These are phyloP conservation scores for Vidua chalybeata DNA, from an alignment of 2,113 vertebrate species.

Conservation along the genomic window DNA sequence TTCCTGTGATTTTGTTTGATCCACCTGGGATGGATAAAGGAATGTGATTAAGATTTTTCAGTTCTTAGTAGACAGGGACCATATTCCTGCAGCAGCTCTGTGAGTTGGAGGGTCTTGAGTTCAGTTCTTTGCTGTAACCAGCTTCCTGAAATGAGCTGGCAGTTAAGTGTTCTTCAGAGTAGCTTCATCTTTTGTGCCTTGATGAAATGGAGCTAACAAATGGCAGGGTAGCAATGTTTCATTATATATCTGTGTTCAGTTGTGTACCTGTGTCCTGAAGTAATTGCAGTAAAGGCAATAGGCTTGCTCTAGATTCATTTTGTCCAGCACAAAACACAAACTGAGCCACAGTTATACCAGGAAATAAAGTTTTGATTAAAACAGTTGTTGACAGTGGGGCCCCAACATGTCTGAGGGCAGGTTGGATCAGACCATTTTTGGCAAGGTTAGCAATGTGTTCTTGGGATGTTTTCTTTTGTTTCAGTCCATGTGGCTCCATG, in stretches of 20 bases:
- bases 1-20: neutral
- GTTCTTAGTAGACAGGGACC: neutral
- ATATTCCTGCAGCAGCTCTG: neutral
- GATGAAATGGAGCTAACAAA: neutral
- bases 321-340: neutral
- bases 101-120: neutral
- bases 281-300: neutral
- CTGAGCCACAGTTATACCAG: neutral
- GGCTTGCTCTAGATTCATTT: neutral
- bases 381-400: neutral
- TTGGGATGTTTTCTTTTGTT: conserved; percentile 53
- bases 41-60: neutral
- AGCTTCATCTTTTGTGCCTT: neutral
- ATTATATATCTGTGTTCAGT: neutral
- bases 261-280: neutral
- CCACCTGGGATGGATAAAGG: neutral
- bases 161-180: neutral
- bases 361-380: conserved; percentile 47
- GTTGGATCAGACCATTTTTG: conserved; percentile 43
- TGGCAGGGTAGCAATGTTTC: neutral
- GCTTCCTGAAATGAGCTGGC: neutral
- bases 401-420: neutral
- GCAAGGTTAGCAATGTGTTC: neutral
- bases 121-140: neutral
- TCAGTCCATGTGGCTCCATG: conserved; percentile 19